Evolutionary conservation across 2,113 vertebrate genomes (phyloP).

Genomic region (Hippotragus niger): DNA sequence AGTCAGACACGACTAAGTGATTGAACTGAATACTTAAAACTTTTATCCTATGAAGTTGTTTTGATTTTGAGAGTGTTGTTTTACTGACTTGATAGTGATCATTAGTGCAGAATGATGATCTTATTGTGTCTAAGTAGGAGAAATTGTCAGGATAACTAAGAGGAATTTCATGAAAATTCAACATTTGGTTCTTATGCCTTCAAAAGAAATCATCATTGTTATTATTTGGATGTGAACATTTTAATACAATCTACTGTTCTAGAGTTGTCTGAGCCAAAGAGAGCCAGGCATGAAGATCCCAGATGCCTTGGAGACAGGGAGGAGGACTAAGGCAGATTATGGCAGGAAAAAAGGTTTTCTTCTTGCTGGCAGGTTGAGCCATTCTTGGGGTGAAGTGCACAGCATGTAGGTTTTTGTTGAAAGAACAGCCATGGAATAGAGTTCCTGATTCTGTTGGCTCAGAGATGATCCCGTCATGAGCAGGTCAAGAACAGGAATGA

Average conservation of each 20-base stretch:
- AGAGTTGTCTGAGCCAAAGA: background rate
- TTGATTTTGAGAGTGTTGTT: background rate
- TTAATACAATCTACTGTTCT: background rate
- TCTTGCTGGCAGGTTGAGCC: background rate
- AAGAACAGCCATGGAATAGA: background rate
- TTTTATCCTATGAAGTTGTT: background rate
- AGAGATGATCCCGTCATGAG: background rate
- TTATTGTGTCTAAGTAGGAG: background rate
- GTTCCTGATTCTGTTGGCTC: background rate
- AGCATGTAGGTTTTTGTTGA: background rate
- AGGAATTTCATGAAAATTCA: conserved; percentile 11
- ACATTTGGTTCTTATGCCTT: background rate
- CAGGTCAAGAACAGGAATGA: background rate
- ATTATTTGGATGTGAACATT: background rate
- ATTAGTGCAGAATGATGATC: background rate
- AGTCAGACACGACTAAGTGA: background rate
- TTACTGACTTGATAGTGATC: background rate
- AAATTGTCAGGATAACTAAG: background rate
- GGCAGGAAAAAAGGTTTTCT: background rate
- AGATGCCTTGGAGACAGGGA: background rate
- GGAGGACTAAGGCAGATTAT: background rate
- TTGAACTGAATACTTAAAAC: background rate
- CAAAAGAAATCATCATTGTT: background rate
- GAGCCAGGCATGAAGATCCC: background rate
- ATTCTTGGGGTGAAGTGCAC: background rate